Evolutionary conservation across 2,113 vertebrate genomes (phyloP).

Genomic region (Phalacrocorax aristotelis): DNA sequence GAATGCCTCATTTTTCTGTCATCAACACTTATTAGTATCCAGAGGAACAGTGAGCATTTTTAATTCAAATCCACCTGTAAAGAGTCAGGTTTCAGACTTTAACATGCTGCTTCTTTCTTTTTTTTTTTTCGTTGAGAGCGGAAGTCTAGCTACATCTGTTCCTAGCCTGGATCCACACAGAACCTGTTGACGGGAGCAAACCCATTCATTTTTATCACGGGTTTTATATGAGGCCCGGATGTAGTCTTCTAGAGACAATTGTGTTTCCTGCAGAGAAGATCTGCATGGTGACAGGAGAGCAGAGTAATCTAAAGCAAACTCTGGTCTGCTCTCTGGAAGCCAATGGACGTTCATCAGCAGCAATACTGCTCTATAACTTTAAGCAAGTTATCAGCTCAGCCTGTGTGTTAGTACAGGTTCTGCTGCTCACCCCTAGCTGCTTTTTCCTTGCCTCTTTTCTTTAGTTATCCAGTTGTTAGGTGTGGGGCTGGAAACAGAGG

Average conservation of each 20-base stretch:
- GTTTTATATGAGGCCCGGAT: neutral
- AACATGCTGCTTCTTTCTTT: neutral
- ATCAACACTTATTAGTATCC: neutral
- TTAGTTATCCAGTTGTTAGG: neutral
- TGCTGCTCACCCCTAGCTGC: neutral
- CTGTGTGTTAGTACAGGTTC: rapidly evolving
- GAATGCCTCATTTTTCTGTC: neutral
- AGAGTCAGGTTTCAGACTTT: neutral
- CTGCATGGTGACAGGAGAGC: neutral
- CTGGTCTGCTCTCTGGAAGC: neutral
- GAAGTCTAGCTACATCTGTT: neutral
- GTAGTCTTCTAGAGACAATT: neutral
- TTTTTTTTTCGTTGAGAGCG: rapidly evolving
- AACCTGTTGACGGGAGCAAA: neutral
- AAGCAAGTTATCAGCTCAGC: neutral
- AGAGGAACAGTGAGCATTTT: neutral
- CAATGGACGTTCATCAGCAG: neutral
- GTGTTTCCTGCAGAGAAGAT: neutral
- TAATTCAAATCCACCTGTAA: neutral
- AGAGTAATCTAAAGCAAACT: neutral
- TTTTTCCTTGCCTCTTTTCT: neutral
- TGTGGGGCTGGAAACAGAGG: neutral
- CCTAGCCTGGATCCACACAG: neutral
- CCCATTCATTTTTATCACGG: neutral
- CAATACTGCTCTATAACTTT: neutral